phyloP scores from a whole-genome alignment of 2,113 vertebrate species.

The Pterocles burchelli region DNA sequence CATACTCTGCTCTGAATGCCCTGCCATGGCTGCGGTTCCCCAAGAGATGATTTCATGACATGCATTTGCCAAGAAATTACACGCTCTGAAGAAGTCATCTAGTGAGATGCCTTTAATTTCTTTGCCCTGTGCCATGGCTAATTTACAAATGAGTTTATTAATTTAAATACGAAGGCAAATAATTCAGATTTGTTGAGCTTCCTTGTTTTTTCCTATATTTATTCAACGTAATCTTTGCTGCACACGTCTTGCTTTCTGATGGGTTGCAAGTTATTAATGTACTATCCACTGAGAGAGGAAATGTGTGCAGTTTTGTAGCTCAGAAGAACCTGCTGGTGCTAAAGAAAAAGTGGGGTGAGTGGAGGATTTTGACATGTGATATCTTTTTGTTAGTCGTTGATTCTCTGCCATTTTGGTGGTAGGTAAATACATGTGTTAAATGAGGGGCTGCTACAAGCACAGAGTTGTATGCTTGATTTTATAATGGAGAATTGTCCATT shows the following conservation, averaged over 20 bases:
- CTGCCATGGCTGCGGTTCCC: background rate
- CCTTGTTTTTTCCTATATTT: background rate
- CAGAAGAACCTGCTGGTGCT: background rate
- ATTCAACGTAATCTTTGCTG: background rate
- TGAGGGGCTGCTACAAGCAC: background rate
- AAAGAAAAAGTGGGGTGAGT: background rate
- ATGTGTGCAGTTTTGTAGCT: background rate
- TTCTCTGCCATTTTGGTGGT: background rate
- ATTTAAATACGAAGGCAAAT: constrained; percentile 35
- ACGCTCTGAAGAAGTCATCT: background rate
- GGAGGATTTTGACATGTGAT: background rate
- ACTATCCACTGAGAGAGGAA: background rate
- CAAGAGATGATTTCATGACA: background rate
- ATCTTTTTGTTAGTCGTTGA: background rate
- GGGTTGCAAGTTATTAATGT: background rate
- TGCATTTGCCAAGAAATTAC: constrained; percentile 3
- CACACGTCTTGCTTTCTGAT: background rate
- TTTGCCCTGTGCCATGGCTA: background rate
- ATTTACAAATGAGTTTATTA: constrained; percentile 58
- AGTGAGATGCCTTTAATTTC: constrained; percentile 7
- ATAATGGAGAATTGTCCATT: background rate
- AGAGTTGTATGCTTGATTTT: background rate
- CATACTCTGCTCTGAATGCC: background rate
- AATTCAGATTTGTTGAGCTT: constrained; percentile 49
- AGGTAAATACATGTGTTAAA: background rate